Base-by-base conservation (phyloP, 2,888 invertebrate species). In the Crioceris asparagi region DNA sequence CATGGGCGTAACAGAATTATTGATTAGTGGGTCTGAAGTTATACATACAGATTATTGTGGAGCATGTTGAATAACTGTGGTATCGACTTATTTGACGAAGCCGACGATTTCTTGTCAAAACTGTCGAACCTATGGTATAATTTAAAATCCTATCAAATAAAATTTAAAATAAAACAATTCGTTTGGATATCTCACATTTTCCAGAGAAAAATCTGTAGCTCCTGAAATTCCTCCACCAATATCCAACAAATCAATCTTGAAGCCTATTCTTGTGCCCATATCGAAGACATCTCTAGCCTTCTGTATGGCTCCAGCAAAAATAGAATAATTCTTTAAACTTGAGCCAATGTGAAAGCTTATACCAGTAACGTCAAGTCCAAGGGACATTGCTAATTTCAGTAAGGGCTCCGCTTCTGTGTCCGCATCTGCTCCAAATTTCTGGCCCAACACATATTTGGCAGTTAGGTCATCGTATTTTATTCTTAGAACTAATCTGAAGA, bases 121-220 rank as follows among this genome's bases (percentile, higher is more conserved):
- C n/a, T n/a, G n/a, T n/a, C n/a, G n/a, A n/a, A n/a, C n/a, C n/a
- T n/a, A n/a, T n/a, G n/a, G n/a, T n/a, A n/a, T n/a, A n/a, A n/a
- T n/a, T n/a, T n/a, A n/a, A n/a, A n/a, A n/a, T n/a, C n/a, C n/a
- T n/a, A n/a, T n/a, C n/a, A n/a, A n/a, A n/a, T n/a, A n/a, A n/a
- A n/a, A n/a, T n/a, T n/a, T n/a, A n/a, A n/a, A n/a, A n/a, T n/a
- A n/a, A n/a, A n/a, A n/a, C n/a, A n/a, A n/a, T n/a, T n/a, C n/a
- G 25, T 4, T 25, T 25, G 25, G 12, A 27, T 11, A 27, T 27
- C 8, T 40, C 55, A 86, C 82, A 81, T 82, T 77, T 35, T 71
- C 68, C 47, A 87, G 77, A 39, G 72, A 69, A 17, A 76, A 64
- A 48, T 71, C 70, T 10, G 12, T 26, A 19, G 23, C 15, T 4